Base-by-base conservation (phyloP, 2,797 vertebrate genomes). In the Danio choprae region DNA sequence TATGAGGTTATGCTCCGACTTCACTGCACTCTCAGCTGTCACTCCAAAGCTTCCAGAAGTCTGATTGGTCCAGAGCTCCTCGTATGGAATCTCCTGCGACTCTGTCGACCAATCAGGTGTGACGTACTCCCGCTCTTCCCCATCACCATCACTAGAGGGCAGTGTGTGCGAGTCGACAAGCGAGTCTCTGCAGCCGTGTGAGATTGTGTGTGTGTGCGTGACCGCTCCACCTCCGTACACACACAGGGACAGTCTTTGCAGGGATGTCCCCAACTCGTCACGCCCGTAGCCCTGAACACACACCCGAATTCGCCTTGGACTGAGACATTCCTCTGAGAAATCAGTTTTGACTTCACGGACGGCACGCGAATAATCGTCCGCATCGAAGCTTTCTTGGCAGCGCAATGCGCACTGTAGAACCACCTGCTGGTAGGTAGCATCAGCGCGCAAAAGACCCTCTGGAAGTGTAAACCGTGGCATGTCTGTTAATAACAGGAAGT, bases 31-130 rank as follows among this genome's bases (percentile, higher is more conserved):
- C 82, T 95, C 95, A 16, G 90, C 72, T 11, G 80, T 77, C 78
- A 93, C 91, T 0, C 88, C 83, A 20, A 88, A 89, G 46, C 88
- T 86, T 65, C 91, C 93, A 2, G 81, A 81, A 0, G 85, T 90
- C 88, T 95, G 92, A 89, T 95, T 95, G 89, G 94, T 92, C 98
- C 98, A 99, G 20, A 99, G 94, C 89, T 99, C 98, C 91, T 99
- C 98, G 12, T 99, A 99, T 4, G 97, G 97, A 80, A 98, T 97
- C 87, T 98, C 97, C 84, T 96, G 93, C 87, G 95, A 92, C 18
- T 95, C 92, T 56, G 94, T 91, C 0, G 94, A 92, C 97, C 97
- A 98, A 80, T 98, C 96, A 0, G 97, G 97, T 8, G 92, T 97
- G 90, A 97, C 82, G 48, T 98, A 98, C 72, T 98, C 97, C 64